Conservation (phyloP, 2,888 invertebrate species). For the Ennomos erosarius region DNA sequence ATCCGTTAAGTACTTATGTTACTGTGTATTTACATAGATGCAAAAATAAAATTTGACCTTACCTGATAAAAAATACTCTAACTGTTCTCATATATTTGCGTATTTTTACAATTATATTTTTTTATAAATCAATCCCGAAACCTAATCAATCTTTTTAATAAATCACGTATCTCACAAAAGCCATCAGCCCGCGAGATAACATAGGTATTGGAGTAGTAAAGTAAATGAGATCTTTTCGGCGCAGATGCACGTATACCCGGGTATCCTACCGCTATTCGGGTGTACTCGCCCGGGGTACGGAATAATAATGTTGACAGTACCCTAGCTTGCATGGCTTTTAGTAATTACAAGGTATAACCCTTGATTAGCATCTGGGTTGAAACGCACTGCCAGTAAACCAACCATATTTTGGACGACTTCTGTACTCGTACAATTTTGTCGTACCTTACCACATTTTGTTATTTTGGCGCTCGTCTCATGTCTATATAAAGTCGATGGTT, state of each 20-base stretch:
- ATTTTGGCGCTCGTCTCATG: too few relatives aligned
- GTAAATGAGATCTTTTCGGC: constrained; percentile 64
- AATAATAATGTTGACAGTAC: constrained; percentile 30
- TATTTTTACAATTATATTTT: constrained; percentile 1
- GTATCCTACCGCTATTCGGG: constrained; percentile 28
- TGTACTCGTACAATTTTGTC: too few relatives aligned
- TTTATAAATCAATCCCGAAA: constrained; percentile 30
- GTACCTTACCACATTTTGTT: too few relatives aligned
- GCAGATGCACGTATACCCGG: constrained; percentile 58
- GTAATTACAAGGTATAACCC: constrained; percentile 23
- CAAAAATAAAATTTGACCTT: too few relatives aligned
- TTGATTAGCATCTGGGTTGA: constrained; percentile 15
- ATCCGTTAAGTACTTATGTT: too few relatives aligned
- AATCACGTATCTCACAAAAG: constrained; percentile 50
- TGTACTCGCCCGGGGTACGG: constrained; percentile 16
- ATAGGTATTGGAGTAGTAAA: constrained; percentile 59
- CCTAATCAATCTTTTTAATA: constrained; percentile 50
- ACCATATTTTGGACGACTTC: too few relatives aligned
- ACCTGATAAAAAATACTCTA: too few relatives aligned
- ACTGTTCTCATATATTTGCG: not conserved
- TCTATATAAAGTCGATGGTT: too few relatives aligned
- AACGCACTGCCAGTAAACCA: constrained; percentile 8
- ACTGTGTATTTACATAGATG: too few relatives aligned
- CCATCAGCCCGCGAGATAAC: constrained; percentile 48
- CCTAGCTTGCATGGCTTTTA: constrained; percentile 20